Evolutionary conservation across 2,888 invertebrate species (phyloP).

Genomic region (Anodontia alba): DNA sequence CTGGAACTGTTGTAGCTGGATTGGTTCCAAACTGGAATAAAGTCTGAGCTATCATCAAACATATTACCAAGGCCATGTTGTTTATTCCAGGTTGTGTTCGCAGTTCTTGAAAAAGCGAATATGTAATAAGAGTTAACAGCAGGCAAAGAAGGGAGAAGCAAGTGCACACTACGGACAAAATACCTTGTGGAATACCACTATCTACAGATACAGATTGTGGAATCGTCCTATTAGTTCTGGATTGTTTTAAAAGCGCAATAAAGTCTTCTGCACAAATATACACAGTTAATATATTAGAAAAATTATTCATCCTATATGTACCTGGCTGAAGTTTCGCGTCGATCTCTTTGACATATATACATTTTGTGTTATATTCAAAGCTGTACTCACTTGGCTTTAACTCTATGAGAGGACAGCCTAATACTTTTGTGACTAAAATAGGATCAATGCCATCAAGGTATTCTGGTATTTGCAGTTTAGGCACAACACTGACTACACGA

Average conservation of each 20-base stretch:
- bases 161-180: constrained; percentile 38
- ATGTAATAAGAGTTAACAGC: constrained; percentile 35
- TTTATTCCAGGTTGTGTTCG: constrained; percentile 56
- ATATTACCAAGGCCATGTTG: constrained; percentile 37
- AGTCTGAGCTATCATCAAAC: constrained; percentile 40
- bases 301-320: background rate
- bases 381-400: background rate
- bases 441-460: background rate
- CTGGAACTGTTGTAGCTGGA: constrained; percentile 15
- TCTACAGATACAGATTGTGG: background rate
- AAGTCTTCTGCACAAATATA: constrained; percentile 5
- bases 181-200: constrained; percentile 20
- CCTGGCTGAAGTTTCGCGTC: background rate
- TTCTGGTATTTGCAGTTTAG: background rate
- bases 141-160: constrained; percentile 37
- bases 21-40: constrained; percentile 46
- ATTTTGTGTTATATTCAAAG: background rate
- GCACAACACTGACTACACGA: background rate
- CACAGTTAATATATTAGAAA: background rate
- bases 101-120: constrained; percentile 37
- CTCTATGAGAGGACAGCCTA: background rate
- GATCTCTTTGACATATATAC: background rate
- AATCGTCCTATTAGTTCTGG: background rate
- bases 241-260: background rate
- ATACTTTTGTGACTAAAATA: background rate